Conservation (phyloP, 2,888 invertebrate species). For the Heteropelma amictum region DNA sequence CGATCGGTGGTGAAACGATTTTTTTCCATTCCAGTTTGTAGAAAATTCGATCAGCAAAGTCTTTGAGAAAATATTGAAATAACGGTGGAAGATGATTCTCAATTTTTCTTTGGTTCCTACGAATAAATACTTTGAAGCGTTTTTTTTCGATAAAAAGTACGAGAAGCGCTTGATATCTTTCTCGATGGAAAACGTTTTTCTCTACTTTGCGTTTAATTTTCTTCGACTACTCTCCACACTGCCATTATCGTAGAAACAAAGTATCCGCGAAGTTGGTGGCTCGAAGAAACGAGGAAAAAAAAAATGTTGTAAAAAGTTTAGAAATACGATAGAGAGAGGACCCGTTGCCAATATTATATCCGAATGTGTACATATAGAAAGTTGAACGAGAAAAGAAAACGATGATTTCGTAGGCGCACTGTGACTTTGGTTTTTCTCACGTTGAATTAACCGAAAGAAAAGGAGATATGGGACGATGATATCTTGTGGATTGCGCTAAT, state of each 20-base stretch:
- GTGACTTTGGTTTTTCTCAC: too few species aligned
- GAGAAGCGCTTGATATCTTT: background rate
- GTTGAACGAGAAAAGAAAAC: conserved; percentile 47
- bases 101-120: background rate
- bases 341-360: conserved; percentile 56
- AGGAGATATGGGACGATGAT: too few species aligned
- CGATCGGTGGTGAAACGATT: too few species aligned
- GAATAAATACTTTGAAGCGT: conserved; percentile 11
- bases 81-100: background rate
- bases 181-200: background rate
- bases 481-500: too few species aligned
- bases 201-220: background rate
- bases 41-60: too few species aligned
- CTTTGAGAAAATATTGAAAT: too few species aligned
- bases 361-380: conserved; percentile 54
- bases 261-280: conserved; percentile 40
- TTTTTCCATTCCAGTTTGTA: too few species aligned
- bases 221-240: conserved; percentile 45
- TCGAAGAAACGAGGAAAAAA: conserved; percentile 14
- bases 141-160: background rate
- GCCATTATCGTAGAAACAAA: conserved; percentile 52
- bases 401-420: too few species aligned
- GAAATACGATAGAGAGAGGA: conserved; percentile 49
- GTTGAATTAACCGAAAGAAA: too few species aligned
- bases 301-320: conserved; percentile 55